A percentile compares a stretch with the other conserved stretches of the same genome.
phyloP scores from a whole-genome alignment of 2,888 invertebrate genomes.

The Stenodema calcarata region DNA sequence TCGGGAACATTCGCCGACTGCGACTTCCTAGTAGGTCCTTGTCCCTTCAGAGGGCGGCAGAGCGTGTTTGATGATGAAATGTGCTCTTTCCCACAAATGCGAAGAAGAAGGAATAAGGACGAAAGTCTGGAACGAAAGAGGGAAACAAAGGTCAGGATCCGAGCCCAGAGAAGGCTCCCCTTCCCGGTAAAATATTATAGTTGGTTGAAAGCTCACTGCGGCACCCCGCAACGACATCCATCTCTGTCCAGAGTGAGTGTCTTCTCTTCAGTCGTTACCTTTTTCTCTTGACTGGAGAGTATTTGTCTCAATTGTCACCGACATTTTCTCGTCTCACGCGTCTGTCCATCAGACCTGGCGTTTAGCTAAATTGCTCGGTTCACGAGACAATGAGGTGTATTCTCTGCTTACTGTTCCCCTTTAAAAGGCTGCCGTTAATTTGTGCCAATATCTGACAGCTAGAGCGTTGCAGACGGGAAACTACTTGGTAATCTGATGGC shows the following conservation, averaged over 20 bases:
- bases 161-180: background rate
- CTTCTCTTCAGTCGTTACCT: background rate
- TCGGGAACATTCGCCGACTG: background rate
- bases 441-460: background rate
- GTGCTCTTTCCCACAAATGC: constrained; percentile 15
- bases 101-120: background rate
- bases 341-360: background rate
- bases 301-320: constrained; percentile 14
- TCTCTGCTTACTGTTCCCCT: background rate
- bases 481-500: too few relatives aligned
- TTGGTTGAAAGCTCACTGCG: background rate
- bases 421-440: background rate
- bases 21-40: background rate
- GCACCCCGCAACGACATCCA: background rate
- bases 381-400: background rate
- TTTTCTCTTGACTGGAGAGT: background rate
- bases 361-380: background rate
- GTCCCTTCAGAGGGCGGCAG: background rate
- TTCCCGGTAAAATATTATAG: constrained; percentile 13
- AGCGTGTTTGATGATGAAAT: background rate
- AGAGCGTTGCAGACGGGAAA: too few relatives aligned
- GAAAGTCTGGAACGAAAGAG: background rate
- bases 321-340: background rate
- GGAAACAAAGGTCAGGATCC: constrained; percentile 6
- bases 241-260: background rate